Percentiles rank a stretch among this genome's conserved stretches.
phyloP scores from a whole-genome alignment of 2,797 vertebrate species.

The Premnoplex brunnescens region DNA sequence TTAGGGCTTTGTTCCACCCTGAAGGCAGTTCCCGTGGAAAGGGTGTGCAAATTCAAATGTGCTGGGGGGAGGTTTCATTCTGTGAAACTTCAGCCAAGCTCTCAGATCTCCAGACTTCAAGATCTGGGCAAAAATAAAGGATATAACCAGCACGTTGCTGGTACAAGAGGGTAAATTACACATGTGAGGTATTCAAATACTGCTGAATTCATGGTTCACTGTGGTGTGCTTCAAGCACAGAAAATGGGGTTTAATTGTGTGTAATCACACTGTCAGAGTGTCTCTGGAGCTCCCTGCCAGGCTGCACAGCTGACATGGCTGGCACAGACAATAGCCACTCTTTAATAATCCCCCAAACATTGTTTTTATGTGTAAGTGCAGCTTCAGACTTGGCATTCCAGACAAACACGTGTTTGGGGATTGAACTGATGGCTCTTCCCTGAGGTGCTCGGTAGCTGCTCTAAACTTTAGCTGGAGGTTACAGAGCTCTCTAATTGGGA shows the following conservation, averaged over 20 bases:
- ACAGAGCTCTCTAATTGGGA: background rate
- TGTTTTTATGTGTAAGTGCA: fast-evolving
- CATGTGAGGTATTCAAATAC: background rate
- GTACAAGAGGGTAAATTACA: background rate
- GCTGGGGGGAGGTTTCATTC: background rate
- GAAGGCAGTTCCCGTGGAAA: background rate
- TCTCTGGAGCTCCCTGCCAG: background rate
- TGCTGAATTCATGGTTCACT: background rate
- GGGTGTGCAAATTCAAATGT: background rate
- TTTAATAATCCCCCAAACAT: background rate
- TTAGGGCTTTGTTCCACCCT: background rate
- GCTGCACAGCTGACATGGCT: background rate
- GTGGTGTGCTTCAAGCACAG: background rate
- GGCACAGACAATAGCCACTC: fast-evolving
- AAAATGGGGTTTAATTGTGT: background rate
- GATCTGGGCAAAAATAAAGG: background rate
- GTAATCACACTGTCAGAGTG: background rate
- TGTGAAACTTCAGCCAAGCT: background rate
- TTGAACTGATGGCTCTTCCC: background rate
- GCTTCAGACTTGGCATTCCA: background rate
- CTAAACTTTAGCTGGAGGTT: background rate
- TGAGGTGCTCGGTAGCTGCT: background rate
- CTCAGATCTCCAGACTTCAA: background rate
- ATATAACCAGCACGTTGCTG: background rate
- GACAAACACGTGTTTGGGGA: background rate